A percentile compares a stretch with the other conserved stretches of the same genome.
Conservation (phyloP, 1,140 invertebrate genomes). For the Radopholus similis region DNA sequence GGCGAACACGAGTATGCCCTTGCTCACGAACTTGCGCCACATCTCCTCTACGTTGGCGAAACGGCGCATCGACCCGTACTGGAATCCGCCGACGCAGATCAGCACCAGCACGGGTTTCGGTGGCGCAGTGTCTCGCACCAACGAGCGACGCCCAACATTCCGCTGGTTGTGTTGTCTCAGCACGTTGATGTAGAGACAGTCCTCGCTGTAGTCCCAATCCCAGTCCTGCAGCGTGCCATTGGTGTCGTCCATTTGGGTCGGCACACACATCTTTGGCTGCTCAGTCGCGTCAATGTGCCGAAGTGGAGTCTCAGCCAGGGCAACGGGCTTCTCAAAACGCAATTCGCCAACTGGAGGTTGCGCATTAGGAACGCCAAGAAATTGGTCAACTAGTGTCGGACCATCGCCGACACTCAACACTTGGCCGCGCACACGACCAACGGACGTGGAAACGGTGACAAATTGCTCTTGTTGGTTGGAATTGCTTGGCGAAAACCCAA, state of each 20-base stretch:
- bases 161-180: slow-evolving; percentile 5
- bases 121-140: not conserved
- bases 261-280: slow-evolving; percentile 6
- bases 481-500: too few relatives aligned
- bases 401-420: too few relatives aligned
- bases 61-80: not conserved
- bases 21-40: slow-evolving; percentile 1
- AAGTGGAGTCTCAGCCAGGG: not conserved
- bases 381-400: too few relatives aligned
- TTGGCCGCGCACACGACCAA: too few relatives aligned
- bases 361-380: slow-evolving; percentile 34
- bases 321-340: slow-evolving; percentile 24
- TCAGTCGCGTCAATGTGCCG: not conserved
- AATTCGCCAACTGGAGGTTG: slow-evolving; percentile 29
- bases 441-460: too few relatives aligned
- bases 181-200: slow-evolving; percentile 30
- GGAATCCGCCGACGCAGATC: slow-evolving; percentile 38
- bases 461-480: too few relatives aligned
- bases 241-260: not conserved
- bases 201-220: slow-evolving; percentile 17
- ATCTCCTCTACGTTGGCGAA: not conserved
- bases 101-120: slow-evolving; percentile 45
- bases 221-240: too few relatives aligned
- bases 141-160: not conserved
- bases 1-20: slow-evolving; percentile 25